phyloP scores from a whole-genome alignment of 2,888 invertebrate species.

The Argyra leucocephala region DNA sequence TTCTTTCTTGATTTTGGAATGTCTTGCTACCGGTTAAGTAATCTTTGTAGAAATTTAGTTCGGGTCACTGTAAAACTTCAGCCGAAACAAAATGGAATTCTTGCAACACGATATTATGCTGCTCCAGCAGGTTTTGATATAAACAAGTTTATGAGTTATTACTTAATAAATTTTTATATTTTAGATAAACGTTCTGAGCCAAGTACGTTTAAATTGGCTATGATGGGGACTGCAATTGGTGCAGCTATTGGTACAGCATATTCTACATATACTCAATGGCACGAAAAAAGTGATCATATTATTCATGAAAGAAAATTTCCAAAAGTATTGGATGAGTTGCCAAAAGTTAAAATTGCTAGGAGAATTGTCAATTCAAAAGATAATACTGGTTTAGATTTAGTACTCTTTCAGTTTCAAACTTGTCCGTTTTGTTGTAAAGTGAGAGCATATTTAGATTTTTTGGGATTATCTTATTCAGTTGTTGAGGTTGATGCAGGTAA shows the following conservation, averaged over 20 bases:
- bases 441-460: slow-evolving; percentile 80
- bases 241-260: slow-evolving; percentile 49
- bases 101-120: not conserved
- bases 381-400: slow-evolving; percentile 61
- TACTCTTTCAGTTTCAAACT: slow-evolving; percentile 91
- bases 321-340: slow-evolving; percentile 42
- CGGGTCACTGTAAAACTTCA: not conserved
- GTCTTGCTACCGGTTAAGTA: not conserved
- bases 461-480: slow-evolving; percentile 87
- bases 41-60: not conserved
- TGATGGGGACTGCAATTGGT: slow-evolving; percentile 53
- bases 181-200: slow-evolving; percentile 16
- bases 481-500: slow-evolving; percentile 88
- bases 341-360: slow-evolving; percentile 48
- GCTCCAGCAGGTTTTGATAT: not conserved
- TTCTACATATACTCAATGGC: slow-evolving; percentile 33
- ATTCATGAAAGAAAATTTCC: slow-evolving; percentile 37
- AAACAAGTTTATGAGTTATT: not conserved
- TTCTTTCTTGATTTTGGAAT: not conserved
- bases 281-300: slow-evolving; percentile 36
- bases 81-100: not conserved
- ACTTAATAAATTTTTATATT: slow-evolving; percentile 13
- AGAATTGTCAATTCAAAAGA: slow-evolving; percentile 59
- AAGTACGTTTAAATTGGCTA: slow-evolving; percentile 46
- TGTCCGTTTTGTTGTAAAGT: slow-evolving; percentile 95